Evolutionary conservation across 1,140 invertebrate species (phyloP), one percentile per base, ranked within the genome.

Genomic region (Drosophila triauraria): DNA sequence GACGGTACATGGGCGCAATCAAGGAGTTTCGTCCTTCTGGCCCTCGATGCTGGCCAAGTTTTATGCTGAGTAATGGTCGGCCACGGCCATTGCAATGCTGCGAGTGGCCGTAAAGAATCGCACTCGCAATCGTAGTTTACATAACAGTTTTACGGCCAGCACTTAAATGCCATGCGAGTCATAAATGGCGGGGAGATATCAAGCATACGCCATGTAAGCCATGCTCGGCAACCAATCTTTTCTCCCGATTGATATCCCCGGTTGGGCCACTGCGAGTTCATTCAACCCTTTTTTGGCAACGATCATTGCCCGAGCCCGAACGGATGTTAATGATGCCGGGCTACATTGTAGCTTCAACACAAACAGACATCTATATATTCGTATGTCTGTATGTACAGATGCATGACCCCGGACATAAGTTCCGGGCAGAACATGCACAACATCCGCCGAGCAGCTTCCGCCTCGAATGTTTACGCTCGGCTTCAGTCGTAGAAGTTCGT

Each of bases 391-490:
- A 20, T 56, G 35, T 40, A 3, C 32, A 56, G 53, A 56, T 47
- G 44, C 30, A 58, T 59, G 38, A 71, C 30, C 51, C 57, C 30
- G 69, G 57, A 61, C 56, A 51, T 74, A 74, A 53, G 69, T 77
- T 68, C 54, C 64, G 62, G 50, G 42, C 72, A 67, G 43, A 51
- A 70, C 54, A 72, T 44, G 40, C 44, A 67, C 72, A 69, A 80
- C 71, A 72, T 82, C 75, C 80, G 84, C 67, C 62, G 32, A 68
- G 17, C 61, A 58, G 68, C 68, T 87, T 87, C 83, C 85, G 84
- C 60, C 82, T 57, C 67, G 68, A 67, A 77, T 90, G 61, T 90
- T 90, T 87, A 84, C 84, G 83, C 83, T 88, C 75, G 60, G 80
- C 54, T 84, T 75, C 65, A 83, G 68, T 63, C 69, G 50, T 62